These are phyloP conservation scores for Tauraco hartlaubi DNA, from an alignment of 2,797 vertebrate genomes.

Conservation along the genomic window DNA sequence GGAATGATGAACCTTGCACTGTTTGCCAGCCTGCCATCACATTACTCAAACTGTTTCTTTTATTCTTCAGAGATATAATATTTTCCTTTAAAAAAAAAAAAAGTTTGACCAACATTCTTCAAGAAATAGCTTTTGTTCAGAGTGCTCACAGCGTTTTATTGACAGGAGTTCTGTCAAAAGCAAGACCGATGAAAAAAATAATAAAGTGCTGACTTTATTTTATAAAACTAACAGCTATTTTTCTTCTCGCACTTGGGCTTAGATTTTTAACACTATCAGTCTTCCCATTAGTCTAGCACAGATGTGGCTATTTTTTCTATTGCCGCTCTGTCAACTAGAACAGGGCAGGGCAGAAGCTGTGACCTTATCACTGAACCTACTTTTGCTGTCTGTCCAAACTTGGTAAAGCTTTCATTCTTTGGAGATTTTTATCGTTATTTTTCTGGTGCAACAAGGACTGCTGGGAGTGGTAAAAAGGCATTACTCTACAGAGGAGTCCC, in stretches of 20 bases:
- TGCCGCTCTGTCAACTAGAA: background rate
- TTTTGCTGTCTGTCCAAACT: background rate
- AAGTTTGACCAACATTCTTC: background rate
- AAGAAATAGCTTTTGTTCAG: background rate
- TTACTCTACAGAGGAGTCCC: background rate
- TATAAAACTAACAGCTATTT: conserved; percentile 10
- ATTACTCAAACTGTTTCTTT: conserved; percentile 26
- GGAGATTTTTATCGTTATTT: background rate
- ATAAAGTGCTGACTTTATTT: conserved; percentile 5
- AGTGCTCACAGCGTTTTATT: background rate
- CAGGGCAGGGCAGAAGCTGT: background rate
- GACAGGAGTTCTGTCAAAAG: background rate
- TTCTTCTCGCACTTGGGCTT: background rate
- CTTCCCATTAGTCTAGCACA: background rate
- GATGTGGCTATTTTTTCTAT: background rate
- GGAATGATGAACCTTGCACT: background rate
- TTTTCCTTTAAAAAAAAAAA: background rate
- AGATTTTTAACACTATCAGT: conserved; percentile 17
- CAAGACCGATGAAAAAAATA: background rate
- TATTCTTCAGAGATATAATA: background rate
- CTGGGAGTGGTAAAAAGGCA: background rate
- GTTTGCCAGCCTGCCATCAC: background rate
- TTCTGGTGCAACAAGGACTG: background rate
- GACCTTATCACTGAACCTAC: background rate
- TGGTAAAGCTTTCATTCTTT: background rate